Evolutionary conservation across 1,140 invertebrate species (phyloP).

Genomic region (Cecropterus lyciades): DNA sequence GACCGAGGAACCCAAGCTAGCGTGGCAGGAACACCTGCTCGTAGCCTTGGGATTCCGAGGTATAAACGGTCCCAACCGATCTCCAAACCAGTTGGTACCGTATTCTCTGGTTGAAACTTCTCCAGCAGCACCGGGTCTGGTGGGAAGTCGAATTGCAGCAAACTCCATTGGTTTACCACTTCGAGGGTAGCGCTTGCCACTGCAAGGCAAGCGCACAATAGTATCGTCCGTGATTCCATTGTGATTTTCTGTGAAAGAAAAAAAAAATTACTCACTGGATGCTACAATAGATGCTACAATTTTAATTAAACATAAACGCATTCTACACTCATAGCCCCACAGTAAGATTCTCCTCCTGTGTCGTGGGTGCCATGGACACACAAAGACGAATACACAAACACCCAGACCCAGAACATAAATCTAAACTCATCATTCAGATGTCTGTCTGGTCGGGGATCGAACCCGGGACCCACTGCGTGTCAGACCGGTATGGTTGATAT

Average conservation of each 20-base stretch:
- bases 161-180: constrained; percentile 89
- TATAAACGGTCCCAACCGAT: constrained; percentile 89
- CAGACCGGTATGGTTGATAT: no score
- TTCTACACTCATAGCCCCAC: no score
- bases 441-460: no score
- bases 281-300: no score
- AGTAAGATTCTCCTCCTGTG: no score
- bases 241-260: constrained; percentile 36
- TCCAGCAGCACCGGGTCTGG: constrained; percentile 84
- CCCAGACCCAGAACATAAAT: no score
- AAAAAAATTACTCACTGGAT: no score
- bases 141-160: constrained; percentile 88
- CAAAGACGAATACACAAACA: no score
- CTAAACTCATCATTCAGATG: no score
- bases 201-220: constrained; percentile 57
- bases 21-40: constrained; percentile 90
- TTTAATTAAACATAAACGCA: no score
- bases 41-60: constrained; percentile 88
- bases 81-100: constrained; percentile 90
- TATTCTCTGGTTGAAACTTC: constrained; percentile 88
- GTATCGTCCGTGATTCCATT: constrained; percentile 52
- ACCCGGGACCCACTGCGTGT: no score
- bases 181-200: constrained; percentile 82
- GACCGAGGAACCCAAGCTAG: constrained; percentile 87
- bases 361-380: no score